phyloP scores from a whole-genome alignment of 2,113 vertebrate species.

The Apeltes quadracus region DNA sequence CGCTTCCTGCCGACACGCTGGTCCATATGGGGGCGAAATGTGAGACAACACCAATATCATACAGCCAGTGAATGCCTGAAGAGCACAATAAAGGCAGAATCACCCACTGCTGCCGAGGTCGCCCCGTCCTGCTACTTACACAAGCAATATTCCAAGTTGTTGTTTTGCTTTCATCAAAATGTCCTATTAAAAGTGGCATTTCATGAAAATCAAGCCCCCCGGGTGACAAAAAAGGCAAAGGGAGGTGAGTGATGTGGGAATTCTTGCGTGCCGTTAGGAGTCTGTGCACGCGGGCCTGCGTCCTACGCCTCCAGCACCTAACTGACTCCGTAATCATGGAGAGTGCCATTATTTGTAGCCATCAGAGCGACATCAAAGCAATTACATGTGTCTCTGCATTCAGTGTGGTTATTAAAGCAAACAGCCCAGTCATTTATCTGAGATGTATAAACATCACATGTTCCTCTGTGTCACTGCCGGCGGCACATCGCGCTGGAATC shows the following conservation, averaged over 20 bases:
- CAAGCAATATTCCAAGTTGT: constrained; percentile 72
- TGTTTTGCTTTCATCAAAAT: constrained; percentile 82
- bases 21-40: constrained; percentile 66
- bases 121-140: constrained; percentile 63
- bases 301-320: constrained; percentile 45
- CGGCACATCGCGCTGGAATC: too few relatives aligned
- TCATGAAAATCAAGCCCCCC: constrained; percentile 86
- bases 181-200: constrained; percentile 89
- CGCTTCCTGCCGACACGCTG: constrained; percentile 55
- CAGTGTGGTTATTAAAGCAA: constrained; percentile 80
- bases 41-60: constrained; percentile 77
- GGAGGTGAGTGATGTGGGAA: constrained; percentile 42
- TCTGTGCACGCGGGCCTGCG: constrained; percentile 23
- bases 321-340: constrained; percentile 77
- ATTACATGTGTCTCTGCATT: constrained; percentile 81
- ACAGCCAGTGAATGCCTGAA: constrained; percentile 75
- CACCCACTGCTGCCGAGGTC: constrained; percentile 56
- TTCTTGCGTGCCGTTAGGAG: constrained; percentile 52
- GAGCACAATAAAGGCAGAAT: constrained; percentile 74
- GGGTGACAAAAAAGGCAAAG: constrained; percentile 76
- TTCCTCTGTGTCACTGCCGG: constrained; percentile 33
- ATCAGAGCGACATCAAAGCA: constrained; percentile 79
- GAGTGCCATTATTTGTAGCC: constrained; percentile 77
- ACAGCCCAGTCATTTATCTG: constrained; percentile 65
- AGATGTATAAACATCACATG: constrained; percentile 57